Evolutionary conservation across 2,797 vertebrate species (phyloP).

Genomic region (Monodelphis domestica): DNA sequence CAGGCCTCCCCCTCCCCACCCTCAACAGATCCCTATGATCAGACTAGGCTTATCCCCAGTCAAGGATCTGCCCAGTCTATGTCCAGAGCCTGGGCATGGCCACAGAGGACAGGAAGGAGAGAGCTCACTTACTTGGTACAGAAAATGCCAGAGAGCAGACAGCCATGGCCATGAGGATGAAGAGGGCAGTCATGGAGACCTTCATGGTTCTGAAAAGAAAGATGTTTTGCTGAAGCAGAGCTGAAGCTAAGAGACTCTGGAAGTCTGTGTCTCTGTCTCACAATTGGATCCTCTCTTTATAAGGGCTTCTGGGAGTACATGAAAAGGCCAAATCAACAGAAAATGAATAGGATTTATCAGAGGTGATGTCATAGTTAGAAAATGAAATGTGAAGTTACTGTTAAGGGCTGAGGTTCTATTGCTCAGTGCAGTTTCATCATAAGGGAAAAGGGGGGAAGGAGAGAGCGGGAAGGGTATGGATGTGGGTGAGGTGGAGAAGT

Average conservation of each 20-base stretch:
- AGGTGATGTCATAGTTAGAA: constrained; percentile 69
- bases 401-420: constrained; percentile 28
- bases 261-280: constrained; percentile 36
- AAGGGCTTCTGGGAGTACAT: constrained; percentile 15
- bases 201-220: constrained; percentile 76
- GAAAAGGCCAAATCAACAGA: not conserved
- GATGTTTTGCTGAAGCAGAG: constrained; percentile 51
- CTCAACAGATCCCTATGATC: too few species aligned
- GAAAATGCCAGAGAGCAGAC: constrained; percentile 70
- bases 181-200: constrained; percentile 60
- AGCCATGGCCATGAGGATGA: constrained; percentile 61
- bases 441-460: constrained; percentile 17
- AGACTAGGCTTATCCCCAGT: too few species aligned
- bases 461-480: constrained; percentile 7
- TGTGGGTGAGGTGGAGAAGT: not conserved
- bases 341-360: constrained; percentile 64
- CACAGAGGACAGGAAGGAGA: too few species aligned
- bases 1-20: too few species aligned
- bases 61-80: too few species aligned
- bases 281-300: constrained; percentile 63
- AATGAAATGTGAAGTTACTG: not conserved
- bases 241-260: constrained; percentile 59
- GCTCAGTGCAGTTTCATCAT: constrained; percentile 32
- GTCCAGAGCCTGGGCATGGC: too few species aligned
- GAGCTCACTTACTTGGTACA: constrained; percentile 14